Percentiles rank a stretch among this genome's conserved stretches.
Conservation (phyloP, 1,140 invertebrate genomes). For the Procambarus clarkii region DNA sequence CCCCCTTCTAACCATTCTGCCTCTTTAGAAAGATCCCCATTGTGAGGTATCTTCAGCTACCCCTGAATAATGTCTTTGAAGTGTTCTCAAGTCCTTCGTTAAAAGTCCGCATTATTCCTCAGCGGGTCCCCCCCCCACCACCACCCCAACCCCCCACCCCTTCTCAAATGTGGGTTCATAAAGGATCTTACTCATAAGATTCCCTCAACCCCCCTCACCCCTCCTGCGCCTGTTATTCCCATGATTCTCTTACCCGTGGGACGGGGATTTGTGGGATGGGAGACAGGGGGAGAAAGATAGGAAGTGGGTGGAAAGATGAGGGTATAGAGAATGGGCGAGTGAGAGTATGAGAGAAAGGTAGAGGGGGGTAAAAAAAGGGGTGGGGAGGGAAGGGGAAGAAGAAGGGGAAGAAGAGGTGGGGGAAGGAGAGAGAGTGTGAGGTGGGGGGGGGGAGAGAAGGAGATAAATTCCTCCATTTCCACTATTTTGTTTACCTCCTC, state of each 20-base stretch:
- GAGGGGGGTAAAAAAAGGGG: no score
- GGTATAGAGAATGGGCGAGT: not conserved
- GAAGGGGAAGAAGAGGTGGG: no score
- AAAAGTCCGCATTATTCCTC: conserved; percentile 51
- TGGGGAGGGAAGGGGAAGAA: no score
- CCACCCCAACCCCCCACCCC: not conserved
- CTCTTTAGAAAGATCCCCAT: conserved; percentile 35
- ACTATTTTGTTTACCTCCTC: no score
- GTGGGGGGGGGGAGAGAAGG: no score
- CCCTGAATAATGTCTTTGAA: conserved; percentile 58
- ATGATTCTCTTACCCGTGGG: not conserved
- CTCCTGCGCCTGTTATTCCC: conserved; percentile 17
- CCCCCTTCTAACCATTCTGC: conserved; percentile 45
- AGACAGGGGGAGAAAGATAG: no score
- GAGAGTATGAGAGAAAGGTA: no score
- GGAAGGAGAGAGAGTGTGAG: no score
- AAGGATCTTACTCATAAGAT: conserved; percentile 25
- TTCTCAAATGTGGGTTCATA: not conserved
- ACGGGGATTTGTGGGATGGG: no score
- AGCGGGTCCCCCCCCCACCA: not conserved
- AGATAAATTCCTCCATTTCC: no score
- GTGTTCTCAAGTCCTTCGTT: conserved; percentile 51
- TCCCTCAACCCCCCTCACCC: conserved; percentile 12
- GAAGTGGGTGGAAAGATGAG: not conserved
- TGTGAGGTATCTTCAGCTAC: conserved; percentile 53